Percentiles rank a stretch among this genome's conserved stretches.
Conservation (phyloP, 2,113 vertebrate genomes). For the Vidua macroura region DNA sequence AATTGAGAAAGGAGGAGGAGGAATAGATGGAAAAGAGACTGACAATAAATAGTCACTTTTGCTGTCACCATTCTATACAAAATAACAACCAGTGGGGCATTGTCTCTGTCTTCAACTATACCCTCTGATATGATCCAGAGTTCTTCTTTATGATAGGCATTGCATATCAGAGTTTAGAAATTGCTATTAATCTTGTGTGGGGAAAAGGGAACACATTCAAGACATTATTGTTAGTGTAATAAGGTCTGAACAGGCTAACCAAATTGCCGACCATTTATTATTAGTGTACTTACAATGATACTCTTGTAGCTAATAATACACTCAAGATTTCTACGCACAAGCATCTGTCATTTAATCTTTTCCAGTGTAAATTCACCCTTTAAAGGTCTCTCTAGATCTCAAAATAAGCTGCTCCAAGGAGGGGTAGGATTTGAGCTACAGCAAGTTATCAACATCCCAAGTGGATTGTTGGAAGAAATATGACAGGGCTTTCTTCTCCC, state of each 20-base stretch:
- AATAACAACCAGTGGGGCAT: neutral
- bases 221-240: neutral
- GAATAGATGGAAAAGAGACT: neutral
- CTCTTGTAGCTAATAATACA: neutral
- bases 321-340: neutral
- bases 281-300: neutral
- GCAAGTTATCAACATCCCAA: neutral
- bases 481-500: neutral
- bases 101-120: neutral
- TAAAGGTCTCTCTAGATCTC: neutral
- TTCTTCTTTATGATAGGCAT: neutral
- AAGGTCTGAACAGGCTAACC: neutral
- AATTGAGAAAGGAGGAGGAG: neutral
- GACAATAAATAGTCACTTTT: neutral
- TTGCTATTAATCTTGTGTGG: neutral
- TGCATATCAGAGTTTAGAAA: neutral
- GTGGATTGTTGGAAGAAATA: neutral
- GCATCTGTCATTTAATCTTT: neutral
- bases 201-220: neutral
- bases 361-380: neutral
- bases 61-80: neutral
- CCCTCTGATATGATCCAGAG: neutral
- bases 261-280: neutral
- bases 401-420: neutral
- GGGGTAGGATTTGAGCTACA: rapidly evolving